A percentile compares a stretch with the other conserved stretches of the same genome.
These are phyloP conservation scores for Myotis pilosus DNA, from an alignment of 2,797 vertebrate genomes.

Conservation along the genomic window DNA sequence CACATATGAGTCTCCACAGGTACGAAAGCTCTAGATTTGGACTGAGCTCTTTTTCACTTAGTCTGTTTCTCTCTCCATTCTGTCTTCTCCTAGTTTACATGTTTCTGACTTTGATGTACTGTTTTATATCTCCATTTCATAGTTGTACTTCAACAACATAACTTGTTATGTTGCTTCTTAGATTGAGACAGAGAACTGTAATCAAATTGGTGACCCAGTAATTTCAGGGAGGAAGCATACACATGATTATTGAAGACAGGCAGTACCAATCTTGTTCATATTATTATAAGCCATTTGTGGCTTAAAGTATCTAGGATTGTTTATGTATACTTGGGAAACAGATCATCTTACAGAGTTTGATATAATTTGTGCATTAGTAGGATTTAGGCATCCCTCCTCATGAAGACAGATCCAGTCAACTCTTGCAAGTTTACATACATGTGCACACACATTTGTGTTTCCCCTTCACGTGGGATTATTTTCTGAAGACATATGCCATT, in stretches of 20 bases:
- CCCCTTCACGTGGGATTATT: background rate
- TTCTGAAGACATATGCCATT: background rate
- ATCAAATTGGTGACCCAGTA: background rate
- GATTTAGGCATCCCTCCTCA: background rate
- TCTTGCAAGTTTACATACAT: background rate
- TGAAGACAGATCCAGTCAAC: background rate
- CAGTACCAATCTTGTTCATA: background rate
- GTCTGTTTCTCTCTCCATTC: background rate
- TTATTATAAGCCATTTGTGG: background rate
- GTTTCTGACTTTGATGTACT: background rate
- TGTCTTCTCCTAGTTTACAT: background rate
- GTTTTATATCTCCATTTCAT: background rate
- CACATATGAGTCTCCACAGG: constrained; percentile 98
- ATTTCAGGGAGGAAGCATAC: background rate
- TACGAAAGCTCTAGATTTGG: constrained; percentile 73
- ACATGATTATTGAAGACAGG: background rate
- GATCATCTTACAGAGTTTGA: background rate
- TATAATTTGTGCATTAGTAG: background rate
- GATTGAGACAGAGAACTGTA: background rate
- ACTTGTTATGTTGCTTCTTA: background rate
- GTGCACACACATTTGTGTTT: background rate
- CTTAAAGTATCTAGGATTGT: background rate
- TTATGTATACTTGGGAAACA: background rate
- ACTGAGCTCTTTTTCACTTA: background rate
- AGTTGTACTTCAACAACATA: background rate